Percentiles rank a stretch among this genome's conserved stretches.
Conservation (phyloP, 2,888 invertebrate genomes). For the Cheilosia grossa region DNA sequence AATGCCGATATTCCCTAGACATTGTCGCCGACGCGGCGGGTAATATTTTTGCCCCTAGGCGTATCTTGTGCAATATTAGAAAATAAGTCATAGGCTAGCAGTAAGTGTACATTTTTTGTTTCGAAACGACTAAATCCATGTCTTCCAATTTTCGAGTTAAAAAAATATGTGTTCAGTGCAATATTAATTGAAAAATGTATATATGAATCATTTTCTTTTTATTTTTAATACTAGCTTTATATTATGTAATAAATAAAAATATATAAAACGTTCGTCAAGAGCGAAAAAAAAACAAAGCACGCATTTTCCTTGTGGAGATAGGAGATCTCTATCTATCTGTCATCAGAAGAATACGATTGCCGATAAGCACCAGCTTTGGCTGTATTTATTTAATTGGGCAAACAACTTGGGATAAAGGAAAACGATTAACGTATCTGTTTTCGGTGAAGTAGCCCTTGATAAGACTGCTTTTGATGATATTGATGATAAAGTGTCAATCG, state of each 20-base stretch:
- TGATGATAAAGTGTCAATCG: constrained; percentile 28
- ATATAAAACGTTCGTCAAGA: constrained; percentile 61
- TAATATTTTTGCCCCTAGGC: constrained; percentile 15
- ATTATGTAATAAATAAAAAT: constrained; percentile 39
- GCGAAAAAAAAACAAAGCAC: constrained; percentile 38
- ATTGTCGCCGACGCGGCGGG: constrained; percentile 19
- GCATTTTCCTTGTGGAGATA: not conserved
- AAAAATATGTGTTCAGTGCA: constrained; percentile 42
- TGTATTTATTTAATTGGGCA: not conserved
- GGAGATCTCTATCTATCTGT: too few species aligned
- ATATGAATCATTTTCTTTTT: constrained; percentile 11
- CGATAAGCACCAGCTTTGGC: not conserved
- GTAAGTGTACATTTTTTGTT: constrained; percentile 60
- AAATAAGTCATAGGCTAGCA: constrained; percentile 39
- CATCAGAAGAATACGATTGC: too few species aligned
- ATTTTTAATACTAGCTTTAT: constrained; percentile 28
- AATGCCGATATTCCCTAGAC: constrained; percentile 48
- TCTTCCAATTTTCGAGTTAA: constrained; percentile 66
- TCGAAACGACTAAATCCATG: constrained; percentile 67
- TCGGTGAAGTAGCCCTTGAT: constrained; percentile 4
- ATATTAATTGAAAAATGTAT: constrained; percentile 50
- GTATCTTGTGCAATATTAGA: constrained; percentile 69
- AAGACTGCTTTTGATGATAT: constrained; percentile 1
- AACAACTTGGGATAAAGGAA: constrained; percentile 13
- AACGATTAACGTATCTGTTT: not conserved